Conservation (phyloP, 2,888 invertebrate genomes). For the Rhodophaea formosa region DNA sequence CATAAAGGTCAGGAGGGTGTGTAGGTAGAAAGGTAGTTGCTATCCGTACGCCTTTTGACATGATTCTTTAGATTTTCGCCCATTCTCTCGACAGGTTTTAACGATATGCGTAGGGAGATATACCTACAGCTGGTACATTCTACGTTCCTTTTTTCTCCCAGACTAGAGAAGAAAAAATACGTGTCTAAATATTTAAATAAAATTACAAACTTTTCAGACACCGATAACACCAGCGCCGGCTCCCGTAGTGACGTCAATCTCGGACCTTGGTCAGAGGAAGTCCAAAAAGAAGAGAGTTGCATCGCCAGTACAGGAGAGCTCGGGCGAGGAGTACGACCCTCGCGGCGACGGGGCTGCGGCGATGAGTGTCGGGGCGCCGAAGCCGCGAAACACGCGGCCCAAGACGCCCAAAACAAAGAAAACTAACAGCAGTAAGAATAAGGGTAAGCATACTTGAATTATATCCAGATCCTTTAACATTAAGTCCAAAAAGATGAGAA, state of each 20-base stretch:
- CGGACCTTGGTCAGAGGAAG: slow-evolving; percentile 67
- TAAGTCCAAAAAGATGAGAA: too few species aligned
- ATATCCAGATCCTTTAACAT: neutral
- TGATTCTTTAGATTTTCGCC: too few species aligned
- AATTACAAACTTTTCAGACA: neutral
- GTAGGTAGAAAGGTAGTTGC: too few species aligned
- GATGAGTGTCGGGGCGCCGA: slow-evolving; percentile 69
- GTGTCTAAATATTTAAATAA: neutral
- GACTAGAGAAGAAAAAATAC: too few species aligned
- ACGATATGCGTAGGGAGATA: too few species aligned
- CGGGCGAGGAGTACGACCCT: slow-evolving; percentile 76
- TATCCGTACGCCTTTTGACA: too few species aligned
- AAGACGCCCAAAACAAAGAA: slow-evolving; percentile 42
- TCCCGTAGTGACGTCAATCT: slow-evolving; percentile 61
- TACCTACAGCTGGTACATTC: too few species aligned
- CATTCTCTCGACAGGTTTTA: too few species aligned
- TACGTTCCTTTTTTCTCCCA: too few species aligned
- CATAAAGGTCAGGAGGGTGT: too few species aligned
- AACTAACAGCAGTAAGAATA: slow-evolving; percentile 65
- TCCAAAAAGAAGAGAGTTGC: slow-evolving; percentile 71
- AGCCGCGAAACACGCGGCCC: slow-evolving; percentile 56
- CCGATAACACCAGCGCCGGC: slow-evolving; percentile 55
- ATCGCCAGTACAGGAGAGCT: slow-evolving; percentile 66
- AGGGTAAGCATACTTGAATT: slow-evolving; percentile 39
- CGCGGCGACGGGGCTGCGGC: slow-evolving; percentile 64